Evolutionary conservation across 2,888 invertebrate genomes (phyloP).

Genomic region (Lysandra coridon): DNA sequence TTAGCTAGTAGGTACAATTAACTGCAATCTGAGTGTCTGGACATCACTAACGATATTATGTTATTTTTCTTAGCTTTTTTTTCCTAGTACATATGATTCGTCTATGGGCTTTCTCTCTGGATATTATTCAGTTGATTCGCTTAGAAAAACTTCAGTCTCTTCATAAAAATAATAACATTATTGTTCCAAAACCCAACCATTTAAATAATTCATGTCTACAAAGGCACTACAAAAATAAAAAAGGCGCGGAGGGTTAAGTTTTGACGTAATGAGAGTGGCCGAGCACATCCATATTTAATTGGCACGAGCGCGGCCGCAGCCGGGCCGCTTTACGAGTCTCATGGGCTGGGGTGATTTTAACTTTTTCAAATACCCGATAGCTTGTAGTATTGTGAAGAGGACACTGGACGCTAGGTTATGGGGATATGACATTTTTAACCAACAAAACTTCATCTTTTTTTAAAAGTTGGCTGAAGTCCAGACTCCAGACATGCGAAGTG

Average conservation of each 20-base stretch:
- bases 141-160: neutral
- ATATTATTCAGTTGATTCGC: neutral
- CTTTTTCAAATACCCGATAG: slow-evolving; percentile 73
- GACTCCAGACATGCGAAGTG: too few species aligned
- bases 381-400: slow-evolving; percentile 76
- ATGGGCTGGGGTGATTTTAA: slow-evolving; percentile 67
- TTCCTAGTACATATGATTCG: too few species aligned
- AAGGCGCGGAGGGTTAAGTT: slow-evolving; percentile 46
- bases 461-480: too few species aligned
- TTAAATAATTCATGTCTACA: slow-evolving; percentile 51
- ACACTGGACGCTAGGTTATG: slow-evolving; percentile 54
- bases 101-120: too few species aligned
- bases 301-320: slow-evolving; percentile 61
- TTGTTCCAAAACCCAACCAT: slow-evolving; percentile 34
- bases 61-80: too few species aligned
- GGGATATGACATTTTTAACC: slow-evolving; percentile 43
- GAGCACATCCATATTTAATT: slow-evolving; percentile 74
- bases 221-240: slow-evolving; percentile 52
- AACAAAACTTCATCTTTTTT: neutral
- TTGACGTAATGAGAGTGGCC: slow-evolving; percentile 60
- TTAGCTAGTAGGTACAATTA: too few species aligned
- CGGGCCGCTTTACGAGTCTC: slow-evolving; percentile 69
- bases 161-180: neutral
- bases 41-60: too few species aligned
- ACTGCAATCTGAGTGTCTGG: too few species aligned